phyloP scores from a whole-genome alignment of 2,797 vertebrate genomes.

The Eupleurogrammus muticus region DNA sequence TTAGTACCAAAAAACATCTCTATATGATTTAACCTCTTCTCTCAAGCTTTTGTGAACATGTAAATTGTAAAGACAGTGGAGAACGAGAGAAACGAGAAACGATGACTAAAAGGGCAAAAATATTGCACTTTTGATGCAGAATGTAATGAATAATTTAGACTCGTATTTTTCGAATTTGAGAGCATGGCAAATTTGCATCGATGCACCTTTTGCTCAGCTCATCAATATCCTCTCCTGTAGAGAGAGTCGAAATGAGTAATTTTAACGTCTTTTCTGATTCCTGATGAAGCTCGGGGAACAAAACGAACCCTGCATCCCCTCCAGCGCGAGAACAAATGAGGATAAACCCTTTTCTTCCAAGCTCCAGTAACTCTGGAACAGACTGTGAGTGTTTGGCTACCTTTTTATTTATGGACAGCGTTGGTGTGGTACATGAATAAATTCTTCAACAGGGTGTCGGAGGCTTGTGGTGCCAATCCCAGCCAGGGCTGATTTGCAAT shows the following conservation, averaged over 20 bases:
- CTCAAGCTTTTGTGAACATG: too few species aligned
- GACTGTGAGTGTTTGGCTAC: conserved; percentile 50
- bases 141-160: neutral
- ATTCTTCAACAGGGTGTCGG: conserved; percentile 68
- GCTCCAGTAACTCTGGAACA: conserved; percentile 57
- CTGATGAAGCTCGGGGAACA: conserved; percentile 27
- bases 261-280: neutral
- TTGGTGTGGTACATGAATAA: conserved; percentile 78
- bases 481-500: conserved; percentile 70
- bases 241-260: neutral
- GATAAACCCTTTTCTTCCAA: conserved; percentile 69
- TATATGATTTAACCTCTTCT: too few species aligned
- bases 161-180: neutral
- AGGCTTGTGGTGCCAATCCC: conserved; percentile 55
- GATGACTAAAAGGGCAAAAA: neutral
- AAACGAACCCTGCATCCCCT: conserved; percentile 27
- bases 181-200: neutral
- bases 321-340: conserved; percentile 47
- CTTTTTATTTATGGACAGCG: conserved; percentile 78
- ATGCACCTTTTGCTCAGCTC: neutral
- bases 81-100: neutral
- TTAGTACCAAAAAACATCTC: too few species aligned
- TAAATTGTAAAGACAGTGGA: neutral
- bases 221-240: neutral
- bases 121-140: neutral